A percentile compares a stretch with the other conserved stretches of the same genome.
Conservation (phyloP, 1,140 invertebrate genomes). For the Helicoverpa armigera region DNA sequence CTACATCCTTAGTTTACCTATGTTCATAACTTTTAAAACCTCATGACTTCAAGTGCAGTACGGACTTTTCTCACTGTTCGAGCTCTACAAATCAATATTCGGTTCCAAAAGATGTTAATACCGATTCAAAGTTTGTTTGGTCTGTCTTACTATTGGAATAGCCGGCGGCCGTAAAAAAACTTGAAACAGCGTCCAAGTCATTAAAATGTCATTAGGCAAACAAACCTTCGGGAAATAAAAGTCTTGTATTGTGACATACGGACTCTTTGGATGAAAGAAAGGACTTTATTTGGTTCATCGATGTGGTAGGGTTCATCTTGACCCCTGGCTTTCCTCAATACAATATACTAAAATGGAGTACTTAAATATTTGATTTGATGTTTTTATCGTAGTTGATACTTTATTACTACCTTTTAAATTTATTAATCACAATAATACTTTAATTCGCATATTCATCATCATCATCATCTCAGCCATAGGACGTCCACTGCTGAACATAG, state of each 20-base stretch:
- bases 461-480: too few relatives aligned
- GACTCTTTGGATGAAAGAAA: not conserved
- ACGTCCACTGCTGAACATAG: too few relatives aligned
- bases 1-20: too few relatives aligned
- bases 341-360: too few relatives aligned
- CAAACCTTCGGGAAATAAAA: conserved; percentile 51
- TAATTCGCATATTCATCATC: too few relatives aligned
- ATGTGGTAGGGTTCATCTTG: too few relatives aligned
- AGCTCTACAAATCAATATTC: not conserved
- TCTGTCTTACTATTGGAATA: conserved; percentile 37
- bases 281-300: not conserved
- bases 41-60: not conserved
- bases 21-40: too few relatives aligned
- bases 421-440: too few relatives aligned
- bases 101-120: conserved; percentile 37
- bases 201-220: conserved; percentile 53
- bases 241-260: conserved; percentile 39
- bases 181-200: conserved; percentile 51
- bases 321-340: too few relatives aligned
- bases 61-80: not conserved
- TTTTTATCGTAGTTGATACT: too few relatives aligned
- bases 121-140: conserved; percentile 52
- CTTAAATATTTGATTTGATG: too few relatives aligned
- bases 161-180: conserved; percentile 45
- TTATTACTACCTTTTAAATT: too few relatives aligned